Percentiles rank a stretch among this genome's conserved stretches.
phyloP scores from a whole-genome alignment of 2,888 invertebrate genomes.

The Euzophera pinguis region DNA sequence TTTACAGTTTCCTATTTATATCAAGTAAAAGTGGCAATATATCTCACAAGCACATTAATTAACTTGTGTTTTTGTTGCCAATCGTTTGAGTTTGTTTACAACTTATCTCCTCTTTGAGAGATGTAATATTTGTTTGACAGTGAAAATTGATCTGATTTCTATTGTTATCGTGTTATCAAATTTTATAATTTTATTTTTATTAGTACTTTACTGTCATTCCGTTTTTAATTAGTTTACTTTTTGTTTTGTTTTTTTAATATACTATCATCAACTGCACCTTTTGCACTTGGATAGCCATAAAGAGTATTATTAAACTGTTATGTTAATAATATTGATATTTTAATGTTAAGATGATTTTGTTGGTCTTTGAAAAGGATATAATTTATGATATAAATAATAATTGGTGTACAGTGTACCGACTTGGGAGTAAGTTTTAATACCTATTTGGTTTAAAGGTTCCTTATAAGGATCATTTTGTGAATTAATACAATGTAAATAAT shows the following conservation, averaged over 20 bases:
- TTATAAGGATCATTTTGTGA: background rate
- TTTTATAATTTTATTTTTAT: conserved; percentile 46
- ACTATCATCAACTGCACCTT: conserved; percentile 17
- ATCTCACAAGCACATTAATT: too few species aligned
- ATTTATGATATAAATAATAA: conserved; percentile 8
- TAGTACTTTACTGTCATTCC: conserved; percentile 56
- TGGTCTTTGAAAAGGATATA: conserved; percentile 15
- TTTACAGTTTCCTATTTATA: too few species aligned
- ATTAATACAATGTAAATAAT: conserved; percentile 5
- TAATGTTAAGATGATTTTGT: conserved; percentile 16
- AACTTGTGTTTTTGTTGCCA: too few species aligned
- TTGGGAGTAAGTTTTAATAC: background rate
- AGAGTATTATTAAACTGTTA: conserved; percentile 26
- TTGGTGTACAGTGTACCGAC: background rate
- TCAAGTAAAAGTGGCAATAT: too few species aligned
- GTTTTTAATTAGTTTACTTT: conserved; percentile 33
- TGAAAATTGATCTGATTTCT: conserved; percentile 65
- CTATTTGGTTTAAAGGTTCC: background rate
- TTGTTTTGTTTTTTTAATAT: background rate
- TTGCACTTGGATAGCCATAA: conserved; percentile 32
- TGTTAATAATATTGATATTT: conserved; percentile 20
- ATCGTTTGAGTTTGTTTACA: background rate
- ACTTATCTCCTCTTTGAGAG: background rate
- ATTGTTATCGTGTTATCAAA: conserved; percentile 56
- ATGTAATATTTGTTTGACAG: conserved; percentile 31